phyloP scores from a whole-genome alignment of 2,888 invertebrate species.

The Chrysodeixis includens region DNA sequence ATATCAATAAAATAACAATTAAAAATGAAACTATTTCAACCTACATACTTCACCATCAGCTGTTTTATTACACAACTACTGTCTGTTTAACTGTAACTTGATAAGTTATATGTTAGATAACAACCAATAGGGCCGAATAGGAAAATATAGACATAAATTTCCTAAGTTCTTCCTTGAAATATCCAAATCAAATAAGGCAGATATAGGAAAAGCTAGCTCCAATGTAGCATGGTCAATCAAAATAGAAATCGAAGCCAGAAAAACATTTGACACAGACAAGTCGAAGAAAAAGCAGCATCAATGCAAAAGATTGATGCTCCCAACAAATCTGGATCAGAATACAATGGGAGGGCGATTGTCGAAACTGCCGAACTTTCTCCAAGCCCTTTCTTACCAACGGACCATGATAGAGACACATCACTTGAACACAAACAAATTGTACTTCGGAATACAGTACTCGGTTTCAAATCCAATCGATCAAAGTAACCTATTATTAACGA shows the following conservation, averaged over 20 bases:
- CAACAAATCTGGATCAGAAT: constrained; percentile 77
- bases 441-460: constrained; percentile 21
- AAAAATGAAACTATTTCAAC: constrained; percentile 12
- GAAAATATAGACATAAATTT: too few relatives aligned
- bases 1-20: constrained; percentile 34
- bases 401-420: constrained; percentile 56
- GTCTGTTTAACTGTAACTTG: not conserved
- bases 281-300: constrained; percentile 72
- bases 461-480: constrained; percentile 21
- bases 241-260: constrained; percentile 44
- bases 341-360: constrained; percentile 77
- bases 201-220: not conserved
- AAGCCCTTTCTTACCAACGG: constrained; percentile 74
- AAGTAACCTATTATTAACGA: constrained; percentile 9
- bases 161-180: too few relatives aligned
- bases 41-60: not conserved
- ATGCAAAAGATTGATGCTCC: constrained; percentile 77
- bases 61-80: not conserved
- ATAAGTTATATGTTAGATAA: too few relatives aligned
- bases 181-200: too few relatives aligned
- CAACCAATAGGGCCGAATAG: not conserved
- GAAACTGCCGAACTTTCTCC: constrained; percentile 83
- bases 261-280: constrained; percentile 62
- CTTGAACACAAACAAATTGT: constrained; percentile 23
- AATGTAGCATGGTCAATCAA: constrained; percentile 21